Conservation (phyloP, 2,113 vertebrate species). For the Anarrhichthys ocellatus region DNA sequence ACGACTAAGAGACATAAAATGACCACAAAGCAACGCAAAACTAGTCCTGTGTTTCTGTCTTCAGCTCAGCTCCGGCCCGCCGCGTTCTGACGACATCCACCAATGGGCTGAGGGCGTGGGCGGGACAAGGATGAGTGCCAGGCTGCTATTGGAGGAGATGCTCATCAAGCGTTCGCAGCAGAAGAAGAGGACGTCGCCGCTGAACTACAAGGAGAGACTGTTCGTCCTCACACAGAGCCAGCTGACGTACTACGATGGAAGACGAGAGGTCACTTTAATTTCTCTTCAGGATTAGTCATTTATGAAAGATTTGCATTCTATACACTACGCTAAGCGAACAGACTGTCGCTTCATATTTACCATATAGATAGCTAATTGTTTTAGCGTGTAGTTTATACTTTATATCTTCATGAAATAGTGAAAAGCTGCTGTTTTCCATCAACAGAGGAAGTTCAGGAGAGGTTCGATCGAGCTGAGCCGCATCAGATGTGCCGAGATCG, state of each 20-base stretch:
- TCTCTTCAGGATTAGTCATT: too few species aligned
- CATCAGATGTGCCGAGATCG: constrained; percentile 93
- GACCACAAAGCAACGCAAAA: too few species aligned
- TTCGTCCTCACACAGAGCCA: constrained; percentile 90
- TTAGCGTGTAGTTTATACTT: not conserved
- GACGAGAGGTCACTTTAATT: constrained; percentile 83
- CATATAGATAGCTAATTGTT: too few species aligned
- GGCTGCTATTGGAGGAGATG: constrained; percentile 89
- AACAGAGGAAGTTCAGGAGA: constrained; percentile 90
- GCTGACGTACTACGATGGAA: constrained; percentile 92
- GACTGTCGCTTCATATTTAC: too few species aligned
- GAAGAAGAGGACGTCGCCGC: constrained; percentile 93
- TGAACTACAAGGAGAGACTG: constrained; percentile 95
- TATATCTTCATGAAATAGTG: not conserved
- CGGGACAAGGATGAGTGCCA: constrained; percentile 88
- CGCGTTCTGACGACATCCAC: constrained; percentile 55
- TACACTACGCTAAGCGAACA: too few species aligned
- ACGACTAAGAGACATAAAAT: too few species aligned
- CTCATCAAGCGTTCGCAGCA: constrained; percentile 96
- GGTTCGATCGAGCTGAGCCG: constrained; percentile 90
- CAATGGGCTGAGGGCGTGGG: constrained; percentile 73
- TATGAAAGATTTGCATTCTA: not conserved
- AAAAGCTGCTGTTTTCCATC: not conserved
- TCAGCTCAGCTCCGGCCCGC: not conserved
- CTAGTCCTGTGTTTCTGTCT: not conserved